Evolutionary conservation across 2,888 invertebrate genomes (phyloP), one percentile per base, ranked within the genome.

Genomic region (Altica lythri): DNA sequence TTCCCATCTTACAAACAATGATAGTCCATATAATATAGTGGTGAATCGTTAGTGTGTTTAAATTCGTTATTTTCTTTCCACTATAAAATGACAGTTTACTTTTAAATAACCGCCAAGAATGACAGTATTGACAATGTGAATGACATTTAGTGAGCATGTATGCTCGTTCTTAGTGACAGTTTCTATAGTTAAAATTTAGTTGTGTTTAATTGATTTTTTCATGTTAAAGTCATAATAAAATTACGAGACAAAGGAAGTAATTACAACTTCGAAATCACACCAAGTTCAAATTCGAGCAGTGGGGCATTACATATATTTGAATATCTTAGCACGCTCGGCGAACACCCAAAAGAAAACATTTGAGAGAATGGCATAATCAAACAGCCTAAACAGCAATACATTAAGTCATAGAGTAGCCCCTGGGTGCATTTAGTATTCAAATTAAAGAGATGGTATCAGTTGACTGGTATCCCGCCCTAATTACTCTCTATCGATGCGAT

Each of bases 401-500:
- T 65, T 61, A 65, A 64, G 63, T 61, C 60, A 44, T 62, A 53
- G 59, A 54, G 61, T 49, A 63, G 66, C 66, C 60, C 61, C 13
- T 66, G 65, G 66, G 66, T 65, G 65, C 69, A 71, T 70, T 71
- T 72, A 71, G 72, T 71, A 72, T 71, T 71, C 70, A 71, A 70
- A 71, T 70, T 65, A 62, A 40, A 60, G 64, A 70, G 74, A 74
- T 74, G 72, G 72, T 74, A 74, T 75, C 75, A 63, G 63, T 68
- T 72, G 70, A 69, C 73, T 72, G 68, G 62, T 65, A 72, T 59
- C 65, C 73, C 74, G 74, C 75, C 75, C 73, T 75, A 74, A 75
- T 75, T 71, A 70, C 72, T 63, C 66, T 73, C 73, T 73, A 73
- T 75, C 74, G 72, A 70, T 73, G 70, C 71, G 69, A 63, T 68